Base-by-base conservation (phyloP, 2,888 invertebrate genomes). In the Spilarctia lutea region DNA sequence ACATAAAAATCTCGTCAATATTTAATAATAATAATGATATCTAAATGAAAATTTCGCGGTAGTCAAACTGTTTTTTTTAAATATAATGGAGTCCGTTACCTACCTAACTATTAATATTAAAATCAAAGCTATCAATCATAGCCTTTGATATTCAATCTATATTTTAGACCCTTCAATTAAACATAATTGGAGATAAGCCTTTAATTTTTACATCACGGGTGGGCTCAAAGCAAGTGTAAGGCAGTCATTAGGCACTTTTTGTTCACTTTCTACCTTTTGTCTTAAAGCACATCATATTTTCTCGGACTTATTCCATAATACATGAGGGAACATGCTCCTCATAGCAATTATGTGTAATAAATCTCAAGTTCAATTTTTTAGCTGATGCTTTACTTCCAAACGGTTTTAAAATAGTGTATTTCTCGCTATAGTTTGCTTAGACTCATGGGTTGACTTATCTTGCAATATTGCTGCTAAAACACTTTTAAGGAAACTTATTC, bases 341-440 rank as follows among this genome's bases (percentile, higher is more conserved):
- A 89, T 93, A 91, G 94, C 92, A 95, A 95, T 96, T 95, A 95
- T 91, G 92, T 89, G 91, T 93, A 94, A 95, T 96, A 95, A 96
- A 96, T 95, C 92, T 92, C 85, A 88, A 88, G 86, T 92, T 92
- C 94, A 93, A 93, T 65, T 91, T 91, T 92, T 93, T 91, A 92
- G 91, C 91, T 91, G 91, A 89, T 89, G 89, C 89, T 88, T 89
- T 88, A 86, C 85, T 81, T 81, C 76, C 78, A 77, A 30, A 63
- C 30, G 42, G 3, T 63, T 71, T 63, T 63, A 11, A 30, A 45
- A 35, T 33, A 35, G 35, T 33, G 24, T 30, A 42, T 16, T 45
- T 68, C 48, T 33, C 33, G 24, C 24, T 10, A 30, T 68, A 68
- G 20, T 48, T 16, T 45, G 20, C 7, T 45, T 30, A 68, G 27